A percentile compares a stretch with the other conserved stretches of the same genome.
phyloP scores from a whole-genome alignment of 2,888 invertebrate species.

The Cantharis nigra region DNA sequence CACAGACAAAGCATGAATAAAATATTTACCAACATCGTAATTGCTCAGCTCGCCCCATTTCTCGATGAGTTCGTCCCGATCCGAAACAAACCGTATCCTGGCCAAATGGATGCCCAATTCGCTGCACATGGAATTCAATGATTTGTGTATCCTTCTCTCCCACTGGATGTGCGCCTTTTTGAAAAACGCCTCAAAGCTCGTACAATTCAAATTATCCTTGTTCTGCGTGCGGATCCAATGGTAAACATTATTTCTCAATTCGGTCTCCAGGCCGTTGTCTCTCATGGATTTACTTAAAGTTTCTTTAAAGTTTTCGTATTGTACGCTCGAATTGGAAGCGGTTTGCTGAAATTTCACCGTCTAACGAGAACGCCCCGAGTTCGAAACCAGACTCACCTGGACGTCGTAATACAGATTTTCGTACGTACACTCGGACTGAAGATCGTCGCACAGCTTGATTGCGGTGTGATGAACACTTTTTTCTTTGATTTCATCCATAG shows the following conservation, averaged over 20 bases:
- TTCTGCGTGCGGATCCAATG: conserved; percentile 73
- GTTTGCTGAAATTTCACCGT: conserved; percentile 66
- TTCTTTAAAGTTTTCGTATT: conserved; percentile 77
- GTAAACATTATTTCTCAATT: conserved; percentile 82
- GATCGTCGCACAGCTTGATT: conserved; percentile 77
- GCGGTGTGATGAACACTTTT: conserved; percentile 75
- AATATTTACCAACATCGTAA: conserved; percentile 74
- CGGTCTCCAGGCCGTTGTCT: conserved; percentile 78
- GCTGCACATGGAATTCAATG: conserved; percentile 91
- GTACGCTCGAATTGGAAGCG: conserved; percentile 76
- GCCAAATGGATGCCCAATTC: conserved; percentile 87
- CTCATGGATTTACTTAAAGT: conserved; percentile 77
- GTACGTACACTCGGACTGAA: conserved; percentile 76
- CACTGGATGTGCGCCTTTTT: conserved; percentile 87
- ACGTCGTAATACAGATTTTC: conserved; percentile 77
- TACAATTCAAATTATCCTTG: conserved; percentile 46
- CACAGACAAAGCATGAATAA: no score
- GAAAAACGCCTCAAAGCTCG: conserved; percentile 65
- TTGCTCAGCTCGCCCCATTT: conserved; percentile 95
- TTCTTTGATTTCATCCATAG: conserved; percentile 56
- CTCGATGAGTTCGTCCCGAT: conserved; percentile 79
- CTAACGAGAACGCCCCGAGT: not conserved
- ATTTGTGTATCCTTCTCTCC: conserved; percentile 94
- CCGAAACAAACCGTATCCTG: conserved; percentile 72
- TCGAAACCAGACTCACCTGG: conserved; percentile 62